These are phyloP conservation scores for Drosophila leontia DNA, from an alignment of 1,140 invertebrate genomes.

Conservation along the genomic window DNA sequence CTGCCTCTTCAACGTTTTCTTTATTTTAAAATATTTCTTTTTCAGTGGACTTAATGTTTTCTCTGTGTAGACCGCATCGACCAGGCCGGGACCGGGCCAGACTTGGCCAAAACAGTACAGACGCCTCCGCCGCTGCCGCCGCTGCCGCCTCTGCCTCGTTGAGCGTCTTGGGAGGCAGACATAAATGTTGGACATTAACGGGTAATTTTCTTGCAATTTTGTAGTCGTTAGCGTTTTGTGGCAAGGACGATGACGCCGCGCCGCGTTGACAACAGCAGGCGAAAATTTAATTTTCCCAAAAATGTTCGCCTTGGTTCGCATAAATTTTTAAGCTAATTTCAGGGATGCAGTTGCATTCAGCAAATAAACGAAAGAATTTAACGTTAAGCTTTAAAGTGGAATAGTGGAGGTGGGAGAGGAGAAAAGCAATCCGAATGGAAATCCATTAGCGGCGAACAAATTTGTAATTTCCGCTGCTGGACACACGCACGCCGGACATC, in stretches of 20 bases:
- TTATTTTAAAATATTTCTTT: background rate
- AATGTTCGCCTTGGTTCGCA: slow-evolving; percentile 45
- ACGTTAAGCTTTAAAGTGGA: slow-evolving; percentile 24
- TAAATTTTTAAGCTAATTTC: slow-evolving; percentile 70
- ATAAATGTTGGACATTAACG: slow-evolving; percentile 84
- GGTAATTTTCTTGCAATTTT: slow-evolving; percentile 84
- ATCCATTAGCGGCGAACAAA: slow-evolving; percentile 81
- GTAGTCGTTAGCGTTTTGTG: slow-evolving; percentile 84
- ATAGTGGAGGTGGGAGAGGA: slow-evolving; percentile 3
- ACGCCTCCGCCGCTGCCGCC: slow-evolving; percentile 25
- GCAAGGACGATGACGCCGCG: slow-evolving; percentile 64
- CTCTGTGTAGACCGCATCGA: slow-evolving; percentile 45
- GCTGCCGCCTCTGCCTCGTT: slow-evolving; percentile 21
- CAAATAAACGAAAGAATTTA: slow-evolving; percentile 19
- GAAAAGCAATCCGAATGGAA: slow-evolving; percentile 76
- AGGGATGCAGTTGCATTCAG: slow-evolving; percentile 14
- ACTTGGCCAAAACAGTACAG: slow-evolving; percentile 42
- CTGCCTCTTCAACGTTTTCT: background rate
- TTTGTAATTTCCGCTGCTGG: slow-evolving; percentile 83
- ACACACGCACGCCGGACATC: slow-evolving; percentile 56
- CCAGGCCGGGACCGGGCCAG: slow-evolving; percentile 16
- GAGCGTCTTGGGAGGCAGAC: slow-evolving; percentile 65
- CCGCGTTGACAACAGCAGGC: slow-evolving; percentile 44
- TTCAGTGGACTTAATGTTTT: background rate
- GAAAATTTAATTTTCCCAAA: slow-evolving; percentile 62